phyloP scores from a whole-genome alignment of 2,797 vertebrate species.

The Tangara arthus region DNA sequence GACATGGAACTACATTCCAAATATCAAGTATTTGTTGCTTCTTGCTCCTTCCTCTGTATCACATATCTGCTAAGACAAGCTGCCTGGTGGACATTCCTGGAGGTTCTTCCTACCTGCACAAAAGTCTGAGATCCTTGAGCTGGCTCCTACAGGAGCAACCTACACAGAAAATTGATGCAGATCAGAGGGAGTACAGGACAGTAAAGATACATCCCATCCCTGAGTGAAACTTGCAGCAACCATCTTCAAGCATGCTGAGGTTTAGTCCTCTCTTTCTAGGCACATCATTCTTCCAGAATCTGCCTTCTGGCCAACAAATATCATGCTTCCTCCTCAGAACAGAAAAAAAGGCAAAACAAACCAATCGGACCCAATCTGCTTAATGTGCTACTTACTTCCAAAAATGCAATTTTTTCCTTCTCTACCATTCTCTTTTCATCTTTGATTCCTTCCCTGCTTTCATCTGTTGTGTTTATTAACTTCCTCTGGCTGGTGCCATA shows the following conservation, averaged over 20 bases:
- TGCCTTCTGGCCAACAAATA: neutral
- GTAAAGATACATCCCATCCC: neutral
- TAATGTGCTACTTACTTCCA: neutral
- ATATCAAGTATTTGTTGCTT: neutral
- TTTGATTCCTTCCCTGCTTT: neutral
- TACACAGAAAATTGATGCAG: neutral
- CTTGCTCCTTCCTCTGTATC: neutral
- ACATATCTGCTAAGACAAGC: neutral
- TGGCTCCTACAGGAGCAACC: neutral
- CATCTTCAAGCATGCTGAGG: neutral
- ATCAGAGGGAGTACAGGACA: neutral
- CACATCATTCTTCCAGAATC: neutral
- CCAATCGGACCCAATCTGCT: neutral
- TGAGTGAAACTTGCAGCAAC: neutral
- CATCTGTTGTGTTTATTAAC: neutral
- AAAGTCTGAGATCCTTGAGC: neutral
- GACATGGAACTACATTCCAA: neutral
- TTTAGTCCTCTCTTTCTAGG: neutral
- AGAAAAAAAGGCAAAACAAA: neutral
- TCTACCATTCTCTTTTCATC: neutral
- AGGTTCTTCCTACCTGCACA: neutral
- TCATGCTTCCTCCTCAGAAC: rapidly evolving
- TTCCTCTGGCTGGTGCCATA: neutral
- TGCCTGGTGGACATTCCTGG: neutral
- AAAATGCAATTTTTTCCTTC: neutral